phyloP scores from a whole-genome alignment of 1,140 invertebrate genomes.

The Hyphantria cunea region DNA sequence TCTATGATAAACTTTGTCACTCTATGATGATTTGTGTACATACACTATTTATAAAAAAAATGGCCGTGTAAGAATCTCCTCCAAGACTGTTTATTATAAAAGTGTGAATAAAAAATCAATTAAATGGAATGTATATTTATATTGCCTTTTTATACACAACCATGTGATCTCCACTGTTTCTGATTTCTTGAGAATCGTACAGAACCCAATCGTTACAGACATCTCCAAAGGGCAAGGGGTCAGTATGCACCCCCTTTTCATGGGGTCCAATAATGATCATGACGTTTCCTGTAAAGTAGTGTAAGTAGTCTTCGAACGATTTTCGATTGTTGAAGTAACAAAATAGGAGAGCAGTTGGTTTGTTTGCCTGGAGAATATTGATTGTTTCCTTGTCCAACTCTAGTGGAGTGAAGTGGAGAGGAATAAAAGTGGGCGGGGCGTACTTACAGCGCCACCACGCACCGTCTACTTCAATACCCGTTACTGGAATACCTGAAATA shows the following conservation, averaged over 20 bases:
- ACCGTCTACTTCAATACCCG: constrained; percentile 75
- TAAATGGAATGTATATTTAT: constrained; percentile 27
- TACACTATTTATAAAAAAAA: no score
- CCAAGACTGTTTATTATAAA: constrained; percentile 19
- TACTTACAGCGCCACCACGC: constrained; percentile 80
- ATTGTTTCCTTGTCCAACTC: constrained; percentile 57
- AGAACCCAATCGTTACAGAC: constrained; percentile 71
- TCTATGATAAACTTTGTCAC: no score
- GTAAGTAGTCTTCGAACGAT: constrained; percentile 86
- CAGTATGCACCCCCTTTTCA: constrained; percentile 84
- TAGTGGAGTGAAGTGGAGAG: constrained; percentile 58
- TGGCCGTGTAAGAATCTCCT: no score
- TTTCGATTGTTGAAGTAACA: constrained; percentile 89
- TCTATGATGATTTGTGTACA: no score
- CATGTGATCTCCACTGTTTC: constrained; percentile 68
- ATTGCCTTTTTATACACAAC: constrained; percentile 58
- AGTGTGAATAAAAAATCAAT: constrained; percentile 29
- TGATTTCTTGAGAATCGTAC: constrained; percentile 64
- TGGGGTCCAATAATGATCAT: constrained; percentile 87
- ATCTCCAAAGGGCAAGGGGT: constrained; percentile 85
- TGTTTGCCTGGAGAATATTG: constrained; percentile 46
- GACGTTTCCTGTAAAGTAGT: constrained; percentile 82
- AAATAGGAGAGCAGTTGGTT: constrained; percentile 85
- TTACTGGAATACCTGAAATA: constrained; percentile 59
- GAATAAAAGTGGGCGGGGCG: constrained; percentile 75